Conservation (phyloP, 2,797 vertebrate genomes). For the Holocentrus rufus region DNA sequence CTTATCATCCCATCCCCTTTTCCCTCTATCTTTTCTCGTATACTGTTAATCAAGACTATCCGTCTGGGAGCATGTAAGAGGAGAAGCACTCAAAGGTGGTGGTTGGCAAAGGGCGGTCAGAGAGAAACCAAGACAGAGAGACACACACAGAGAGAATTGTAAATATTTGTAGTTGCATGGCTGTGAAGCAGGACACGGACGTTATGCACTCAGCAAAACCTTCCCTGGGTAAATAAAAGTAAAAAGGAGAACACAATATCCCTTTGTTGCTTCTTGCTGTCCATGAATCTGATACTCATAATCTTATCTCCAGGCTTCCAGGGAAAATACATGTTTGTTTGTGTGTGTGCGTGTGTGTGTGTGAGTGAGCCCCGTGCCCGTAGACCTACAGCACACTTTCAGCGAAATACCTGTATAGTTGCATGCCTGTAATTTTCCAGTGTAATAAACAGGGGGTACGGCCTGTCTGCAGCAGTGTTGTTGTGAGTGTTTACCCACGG, state of each 20-base stretch:
- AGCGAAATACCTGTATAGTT: conserved; percentile 25
- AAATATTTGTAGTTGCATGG: neutral
- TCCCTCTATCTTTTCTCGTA: conserved; percentile 32
- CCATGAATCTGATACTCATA: conserved; percentile 4
- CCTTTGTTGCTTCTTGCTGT: neutral
- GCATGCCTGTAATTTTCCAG: neutral
- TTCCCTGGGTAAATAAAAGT: neutral
- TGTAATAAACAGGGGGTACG: no score
- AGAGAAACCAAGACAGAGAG: conserved; percentile 8
- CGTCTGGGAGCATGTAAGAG: conserved; percentile 55
- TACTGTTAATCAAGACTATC: conserved; percentile 44
- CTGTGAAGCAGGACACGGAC: neutral
- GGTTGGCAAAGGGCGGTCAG: conserved; percentile 12
- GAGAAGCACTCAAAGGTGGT: conserved; percentile 27
- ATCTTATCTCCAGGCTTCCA: neutral
- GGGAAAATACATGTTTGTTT: conserved; percentile 15
- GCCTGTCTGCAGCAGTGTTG: neutral
- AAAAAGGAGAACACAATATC: neutral
- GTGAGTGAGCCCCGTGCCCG: conserved; percentile 20
- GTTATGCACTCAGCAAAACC: neutral
- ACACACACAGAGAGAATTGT: conserved; percentile 1
- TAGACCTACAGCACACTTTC: conserved; percentile 24
- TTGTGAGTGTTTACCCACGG: neutral
- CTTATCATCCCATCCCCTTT: conserved; percentile 59
- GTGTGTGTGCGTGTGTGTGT: conserved; percentile 5